Evolutionary conservation across 1,140 invertebrate species (phyloP).

Genomic region (Philopotamus ludificatus): DNA sequence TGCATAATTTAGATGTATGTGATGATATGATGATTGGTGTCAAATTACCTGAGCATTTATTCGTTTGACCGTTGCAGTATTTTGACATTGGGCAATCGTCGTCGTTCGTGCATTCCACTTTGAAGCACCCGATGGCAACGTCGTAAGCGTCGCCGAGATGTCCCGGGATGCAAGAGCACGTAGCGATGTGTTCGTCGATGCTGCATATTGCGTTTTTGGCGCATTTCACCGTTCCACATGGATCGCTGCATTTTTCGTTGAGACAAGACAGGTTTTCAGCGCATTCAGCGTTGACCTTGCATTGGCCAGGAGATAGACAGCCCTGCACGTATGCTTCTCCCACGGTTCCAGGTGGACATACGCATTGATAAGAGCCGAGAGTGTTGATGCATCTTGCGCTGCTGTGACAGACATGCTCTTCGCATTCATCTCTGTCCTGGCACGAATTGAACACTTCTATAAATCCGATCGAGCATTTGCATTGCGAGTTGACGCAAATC

Average conservation of each 20-base stretch:
- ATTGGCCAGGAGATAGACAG: conserved; percentile 72
- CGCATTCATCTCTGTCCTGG: conserved; percentile 76
- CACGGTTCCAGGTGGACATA: conserved; percentile 72
- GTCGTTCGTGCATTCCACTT: conserved; percentile 78
- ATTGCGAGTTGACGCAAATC: conserved; percentile 77
- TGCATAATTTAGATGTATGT: neutral
- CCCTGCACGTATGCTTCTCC: conserved; percentile 76
- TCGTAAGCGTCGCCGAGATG: conserved; percentile 78
- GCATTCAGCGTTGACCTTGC: conserved; percentile 67
- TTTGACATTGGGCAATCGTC: conserved; percentile 73
- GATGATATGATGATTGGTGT: neutral
- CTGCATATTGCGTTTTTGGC: conserved; percentile 72
- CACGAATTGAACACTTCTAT: conserved; percentile 68
- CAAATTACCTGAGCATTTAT: conserved; percentile 71
- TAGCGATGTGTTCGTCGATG: conserved; percentile 66
- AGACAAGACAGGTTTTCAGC: conserved; percentile 70
- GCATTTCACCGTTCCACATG: conserved; percentile 67
- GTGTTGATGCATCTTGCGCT: conserved; percentile 77
- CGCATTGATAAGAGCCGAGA: conserved; percentile 76
- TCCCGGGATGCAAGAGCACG: conserved; percentile 73
- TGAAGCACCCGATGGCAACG: conserved; percentile 71
- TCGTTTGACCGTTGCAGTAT: conserved; percentile 69
- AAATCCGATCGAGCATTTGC: conserved; percentile 73
- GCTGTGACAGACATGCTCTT: conserved; percentile 75
- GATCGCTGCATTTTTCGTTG: conserved; percentile 72